Conservation (phyloP, 2,797 vertebrate genomes). For the Aselliscus stoliczkanus region DNA sequence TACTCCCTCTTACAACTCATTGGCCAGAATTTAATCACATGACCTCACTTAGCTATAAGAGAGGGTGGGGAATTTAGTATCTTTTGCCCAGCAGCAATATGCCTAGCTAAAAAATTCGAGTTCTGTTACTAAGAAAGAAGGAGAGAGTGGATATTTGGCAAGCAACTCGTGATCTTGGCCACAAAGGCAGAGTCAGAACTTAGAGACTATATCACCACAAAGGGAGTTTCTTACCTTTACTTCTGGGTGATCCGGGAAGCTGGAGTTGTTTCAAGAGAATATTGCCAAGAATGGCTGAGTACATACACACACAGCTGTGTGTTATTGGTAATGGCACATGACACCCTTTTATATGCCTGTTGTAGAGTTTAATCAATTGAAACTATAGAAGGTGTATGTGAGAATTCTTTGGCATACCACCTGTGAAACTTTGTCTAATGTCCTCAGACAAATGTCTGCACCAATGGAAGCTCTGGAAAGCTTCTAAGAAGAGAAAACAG, state of each 20-base stretch:
- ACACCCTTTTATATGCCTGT: background rate
- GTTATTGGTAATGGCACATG: background rate
- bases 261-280: background rate
- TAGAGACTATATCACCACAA: background rate
- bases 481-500: background rate
- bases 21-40: background rate
- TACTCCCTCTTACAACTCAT: background rate
- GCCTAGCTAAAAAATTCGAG: background rate
- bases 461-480: background rate
- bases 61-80: background rate
- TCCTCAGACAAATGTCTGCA: background rate
- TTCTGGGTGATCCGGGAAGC: background rate
- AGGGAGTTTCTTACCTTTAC: constrained; percentile 1
- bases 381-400: constrained; percentile 5
- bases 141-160: background rate
- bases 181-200: background rate
- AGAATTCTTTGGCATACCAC: background rate
- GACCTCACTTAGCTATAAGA: background rate
- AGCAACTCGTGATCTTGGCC: background rate
- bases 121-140: background rate
- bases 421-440: background rate
- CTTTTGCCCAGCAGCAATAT: background rate
- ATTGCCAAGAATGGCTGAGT: background rate
- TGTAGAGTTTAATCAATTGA: constrained; percentile 24
- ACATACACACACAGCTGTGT: background rate